These are phyloP conservation scores for Ciconia nigra DNA, from an alignment of 2,797 vertebrate genomes.

Conservation along the genomic window DNA sequence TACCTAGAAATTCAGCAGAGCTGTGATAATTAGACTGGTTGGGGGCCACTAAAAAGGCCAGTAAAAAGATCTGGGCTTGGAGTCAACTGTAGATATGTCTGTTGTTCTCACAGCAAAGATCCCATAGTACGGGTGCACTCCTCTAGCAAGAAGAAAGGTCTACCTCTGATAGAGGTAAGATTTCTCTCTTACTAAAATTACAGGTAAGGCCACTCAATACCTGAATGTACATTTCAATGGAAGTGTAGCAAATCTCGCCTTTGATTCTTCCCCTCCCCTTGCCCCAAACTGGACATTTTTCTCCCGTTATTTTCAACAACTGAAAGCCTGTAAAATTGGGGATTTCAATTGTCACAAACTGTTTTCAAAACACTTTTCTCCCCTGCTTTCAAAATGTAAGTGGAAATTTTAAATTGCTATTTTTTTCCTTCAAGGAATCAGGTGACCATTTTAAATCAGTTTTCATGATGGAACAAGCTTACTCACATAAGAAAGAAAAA, in stretches of 20 bases:
- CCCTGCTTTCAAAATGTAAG: not conserved
- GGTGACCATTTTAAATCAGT: not conserved
- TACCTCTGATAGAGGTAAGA: not conserved
- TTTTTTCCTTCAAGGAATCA: not conserved
- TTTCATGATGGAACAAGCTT: not conserved
- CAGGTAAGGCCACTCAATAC: not conserved
- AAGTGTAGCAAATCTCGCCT: not conserved
- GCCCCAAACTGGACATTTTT: not conserved
- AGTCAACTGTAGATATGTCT: not conserved
- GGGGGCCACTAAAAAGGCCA: not conserved
- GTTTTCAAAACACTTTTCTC: not conserved
- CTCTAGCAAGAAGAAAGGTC: not conserved
- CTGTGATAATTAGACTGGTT: not conserved
- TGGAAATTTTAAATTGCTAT: not conserved
- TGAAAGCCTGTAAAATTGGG: not conserved
- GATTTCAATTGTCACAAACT: not conserved
- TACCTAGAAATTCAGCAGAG: not conserved
- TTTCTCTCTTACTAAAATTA: not conserved
- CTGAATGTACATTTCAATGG: not conserved
- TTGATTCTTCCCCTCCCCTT: not conserved
- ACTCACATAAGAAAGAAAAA: not conserved
- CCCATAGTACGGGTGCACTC: not conserved
- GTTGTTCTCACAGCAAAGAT: not conserved
- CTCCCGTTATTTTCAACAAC: not conserved
- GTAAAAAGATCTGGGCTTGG: not conserved